Percentiles rank a stretch among this genome's conserved stretches.
phyloP scores from a whole-genome alignment of 2,113 vertebrate species.

The Haplochromis burtoni region DNA sequence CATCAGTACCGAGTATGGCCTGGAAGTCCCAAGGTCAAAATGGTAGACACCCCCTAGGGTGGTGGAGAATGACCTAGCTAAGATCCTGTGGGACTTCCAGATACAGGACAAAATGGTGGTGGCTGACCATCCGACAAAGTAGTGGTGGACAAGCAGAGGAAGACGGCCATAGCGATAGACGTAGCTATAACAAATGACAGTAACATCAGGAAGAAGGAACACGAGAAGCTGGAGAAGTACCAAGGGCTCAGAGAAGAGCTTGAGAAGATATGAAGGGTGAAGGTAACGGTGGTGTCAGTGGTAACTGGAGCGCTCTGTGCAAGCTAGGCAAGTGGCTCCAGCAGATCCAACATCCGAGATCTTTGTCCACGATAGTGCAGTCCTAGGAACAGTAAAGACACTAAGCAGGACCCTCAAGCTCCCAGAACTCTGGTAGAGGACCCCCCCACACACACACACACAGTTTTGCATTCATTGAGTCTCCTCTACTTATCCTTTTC shows the following conservation, averaged over 20 bases:
- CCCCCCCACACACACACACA: neutral
- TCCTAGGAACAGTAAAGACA: neutral
- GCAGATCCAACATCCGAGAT: neutral
- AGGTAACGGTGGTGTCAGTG: neutral
- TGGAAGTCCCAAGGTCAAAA: neutral
- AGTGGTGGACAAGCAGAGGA: neutral
- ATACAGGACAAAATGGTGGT: neutral
- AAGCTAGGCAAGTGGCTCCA: neutral
- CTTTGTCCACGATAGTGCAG: neutral
- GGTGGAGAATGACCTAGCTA: neutral
- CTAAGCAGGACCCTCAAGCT: neutral
- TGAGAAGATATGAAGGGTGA: neutral
- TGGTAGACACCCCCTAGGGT: neutral
- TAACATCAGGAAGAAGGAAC: neutral
- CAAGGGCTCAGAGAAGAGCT: neutral
- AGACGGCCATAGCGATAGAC: neutral
- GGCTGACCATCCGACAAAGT: neutral
- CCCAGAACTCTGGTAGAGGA: neutral
- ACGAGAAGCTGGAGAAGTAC: neutral
- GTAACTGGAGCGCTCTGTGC: neutral
- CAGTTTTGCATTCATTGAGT: neutral
- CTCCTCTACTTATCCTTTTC: too few relatives aligned
- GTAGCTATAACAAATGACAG: neutral
- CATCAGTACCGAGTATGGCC: neutral
- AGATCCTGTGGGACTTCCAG: neutral